phyloP scores from a whole-genome alignment of 2,797 vertebrate species.

The Poecilia velifera region DNA sequence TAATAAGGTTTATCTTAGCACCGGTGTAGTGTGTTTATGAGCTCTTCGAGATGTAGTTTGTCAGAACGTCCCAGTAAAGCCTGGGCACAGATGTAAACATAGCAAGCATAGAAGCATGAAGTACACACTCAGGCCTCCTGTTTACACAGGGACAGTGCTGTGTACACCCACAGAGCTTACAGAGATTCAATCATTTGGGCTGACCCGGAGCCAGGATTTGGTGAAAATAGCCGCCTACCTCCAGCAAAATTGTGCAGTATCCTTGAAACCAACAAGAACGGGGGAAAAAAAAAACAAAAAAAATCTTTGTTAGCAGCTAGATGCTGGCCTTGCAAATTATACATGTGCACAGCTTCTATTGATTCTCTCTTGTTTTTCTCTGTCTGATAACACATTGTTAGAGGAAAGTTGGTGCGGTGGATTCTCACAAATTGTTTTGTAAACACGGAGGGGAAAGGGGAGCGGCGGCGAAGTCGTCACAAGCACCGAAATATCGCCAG shows the following conservation, averaged over 20 bases:
- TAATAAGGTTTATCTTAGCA: constrained; percentile 61
- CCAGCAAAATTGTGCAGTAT: constrained; percentile 72
- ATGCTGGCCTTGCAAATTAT: constrained; percentile 79
- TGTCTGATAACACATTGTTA: constrained; percentile 76
- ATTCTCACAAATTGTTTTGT: constrained; percentile 73
- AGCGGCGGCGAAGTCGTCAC: constrained; percentile 57
- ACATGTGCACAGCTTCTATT: constrained; percentile 78
- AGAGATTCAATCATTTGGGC: constrained; percentile 71
- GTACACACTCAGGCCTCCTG: constrained; percentile 64
- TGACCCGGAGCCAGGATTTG: constrained; percentile 71
- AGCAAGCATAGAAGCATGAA: constrained; percentile 42
- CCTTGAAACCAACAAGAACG: constrained; percentile 66
- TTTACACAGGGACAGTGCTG: constrained; percentile 70
- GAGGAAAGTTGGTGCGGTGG: constrained; percentile 69
- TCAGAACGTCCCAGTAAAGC: constrained; percentile 44
- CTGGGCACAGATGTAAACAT: constrained; percentile 39
- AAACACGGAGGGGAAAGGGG: constrained; percentile 60
- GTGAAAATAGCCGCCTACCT: constrained; percentile 67
- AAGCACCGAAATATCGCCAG: constrained; percentile 50
- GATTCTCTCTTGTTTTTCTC: constrained; percentile 80
- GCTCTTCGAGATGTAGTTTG: constrained; percentile 51
- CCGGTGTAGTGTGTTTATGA: constrained; percentile 48
- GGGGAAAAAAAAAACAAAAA: constrained; percentile 51
- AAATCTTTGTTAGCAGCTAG: constrained; percentile 71
- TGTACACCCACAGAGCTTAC: constrained; percentile 67